Evolutionary conservation across 2,113 vertebrate genomes (phyloP).

Genomic region (Leucosticte australis): DNA sequence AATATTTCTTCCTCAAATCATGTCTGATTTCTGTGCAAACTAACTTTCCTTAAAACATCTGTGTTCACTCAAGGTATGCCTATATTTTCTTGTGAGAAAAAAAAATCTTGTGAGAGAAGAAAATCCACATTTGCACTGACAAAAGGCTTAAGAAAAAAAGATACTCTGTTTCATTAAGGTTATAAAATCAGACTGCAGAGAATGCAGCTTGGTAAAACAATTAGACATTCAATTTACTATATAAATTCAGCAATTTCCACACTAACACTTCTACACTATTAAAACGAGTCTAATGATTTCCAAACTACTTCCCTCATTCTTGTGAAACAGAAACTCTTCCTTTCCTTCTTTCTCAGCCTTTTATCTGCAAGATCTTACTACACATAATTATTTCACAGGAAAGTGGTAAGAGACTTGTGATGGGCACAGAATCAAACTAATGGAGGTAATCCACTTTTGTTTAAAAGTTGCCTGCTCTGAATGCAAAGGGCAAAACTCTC

Average conservation of each 20-base stretch:
- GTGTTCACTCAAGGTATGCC: slow-evolving; percentile 57
- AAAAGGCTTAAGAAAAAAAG: neutral
- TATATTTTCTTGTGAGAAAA: slow-evolving; percentile 32
- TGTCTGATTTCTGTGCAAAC: slow-evolving; percentile 17
- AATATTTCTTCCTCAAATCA: slow-evolving; percentile 50
- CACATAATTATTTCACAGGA: neutral
- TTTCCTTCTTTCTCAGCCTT: neutral
- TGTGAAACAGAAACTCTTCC: neutral
- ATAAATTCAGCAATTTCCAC: slow-evolving; percentile 21
- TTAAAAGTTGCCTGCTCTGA: neutral
- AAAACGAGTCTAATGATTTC: neutral
- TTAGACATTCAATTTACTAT: slow-evolving; percentile 18
- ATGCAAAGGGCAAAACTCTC: neutral
- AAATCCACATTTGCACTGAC: neutral
- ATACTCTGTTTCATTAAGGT: neutral
- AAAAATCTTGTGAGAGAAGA: slow-evolving; percentile 24
- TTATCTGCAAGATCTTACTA: neutral
- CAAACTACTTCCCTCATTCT: neutral
- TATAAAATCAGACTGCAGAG: slow-evolving; percentile 21
- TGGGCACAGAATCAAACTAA: neutral
- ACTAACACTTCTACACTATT: neutral
- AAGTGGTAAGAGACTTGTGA: neutral
- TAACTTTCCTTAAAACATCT: slow-evolving; percentile 53
- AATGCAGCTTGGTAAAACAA: neutral
- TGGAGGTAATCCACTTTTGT: neutral